Conservation (phyloP, 2,797 vertebrate species). For the Eidolon dupreanum region DNA sequence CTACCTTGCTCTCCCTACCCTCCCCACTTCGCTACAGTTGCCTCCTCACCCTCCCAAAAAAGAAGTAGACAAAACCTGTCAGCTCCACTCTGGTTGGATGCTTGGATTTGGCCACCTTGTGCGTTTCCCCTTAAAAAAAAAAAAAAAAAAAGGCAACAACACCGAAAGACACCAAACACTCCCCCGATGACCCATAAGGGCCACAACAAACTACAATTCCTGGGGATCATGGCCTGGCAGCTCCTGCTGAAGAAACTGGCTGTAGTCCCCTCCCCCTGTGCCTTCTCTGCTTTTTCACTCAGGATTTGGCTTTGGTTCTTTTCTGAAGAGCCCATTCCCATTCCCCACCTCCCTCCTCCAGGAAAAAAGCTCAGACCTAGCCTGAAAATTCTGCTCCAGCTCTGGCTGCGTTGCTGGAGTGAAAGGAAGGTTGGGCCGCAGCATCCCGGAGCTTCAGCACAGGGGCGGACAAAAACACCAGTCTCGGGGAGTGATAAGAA, state of each 20-base stretch:
- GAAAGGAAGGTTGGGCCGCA: neutral
- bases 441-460: neutral
- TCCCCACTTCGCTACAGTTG: neutral
- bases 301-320: neutral
- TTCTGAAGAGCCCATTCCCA: neutral
- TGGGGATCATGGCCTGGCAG: neutral
- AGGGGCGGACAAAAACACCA: constrained; percentile 83
- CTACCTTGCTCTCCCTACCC: neutral
- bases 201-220: neutral
- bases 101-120: neutral
- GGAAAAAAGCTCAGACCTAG: neutral
- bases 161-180: neutral
- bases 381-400: neutral
- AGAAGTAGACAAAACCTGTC: neutral
- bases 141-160: neutral
- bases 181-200: neutral
- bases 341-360: neutral
- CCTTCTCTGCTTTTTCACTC: neutral
- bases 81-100: neutral
- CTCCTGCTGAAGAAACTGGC: neutral
- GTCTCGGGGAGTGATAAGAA: constrained; percentile 90
- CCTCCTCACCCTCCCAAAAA: neutral
- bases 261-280: fast-evolving
- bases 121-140: neutral
- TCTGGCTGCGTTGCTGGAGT: fast-evolving